These are phyloP conservation scores for Myopa tessellatipennis DNA, from an alignment of 2,888 invertebrate genomes.

Conservation along the genomic window DNA sequence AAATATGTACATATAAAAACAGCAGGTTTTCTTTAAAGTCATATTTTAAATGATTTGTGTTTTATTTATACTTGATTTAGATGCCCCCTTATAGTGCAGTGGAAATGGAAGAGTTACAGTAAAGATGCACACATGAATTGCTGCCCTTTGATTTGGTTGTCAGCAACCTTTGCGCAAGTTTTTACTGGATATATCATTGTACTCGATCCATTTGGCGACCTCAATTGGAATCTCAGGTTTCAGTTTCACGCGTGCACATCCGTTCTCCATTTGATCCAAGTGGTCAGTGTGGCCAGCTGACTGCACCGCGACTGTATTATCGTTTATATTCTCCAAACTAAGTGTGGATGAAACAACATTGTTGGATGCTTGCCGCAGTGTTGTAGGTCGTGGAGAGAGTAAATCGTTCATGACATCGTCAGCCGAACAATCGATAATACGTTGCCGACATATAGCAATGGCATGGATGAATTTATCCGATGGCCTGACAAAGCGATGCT, in stretches of 20 bases:
- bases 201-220: conserved; percentile 77
- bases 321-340: conserved; percentile 50
- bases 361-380: conserved; percentile 50
- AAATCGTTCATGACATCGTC: conserved; percentile 70
- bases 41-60: neutral
- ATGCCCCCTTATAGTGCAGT: neutral
- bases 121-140: neutral
- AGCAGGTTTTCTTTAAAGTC: neutral
- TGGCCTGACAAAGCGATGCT: conserved; percentile 82
- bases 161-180: conserved; percentile 69
- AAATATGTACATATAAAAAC: neutral
- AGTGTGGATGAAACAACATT: conserved; percentile 56
- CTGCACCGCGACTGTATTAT: neutral
- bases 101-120: neutral
- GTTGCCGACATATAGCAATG: conserved; percentile 70
- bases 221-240: conserved; percentile 76
- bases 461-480: conserved; percentile 78
- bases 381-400: conserved; percentile 54
- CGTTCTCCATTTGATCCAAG: conserved; percentile 61
- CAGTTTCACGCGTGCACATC: conserved; percentile 58
- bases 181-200: conserved; percentile 78
- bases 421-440: conserved; percentile 70
- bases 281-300: neutral
- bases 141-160: conserved; percentile 7
- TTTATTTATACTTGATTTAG: neutral